Conservation (phyloP, 1,140 invertebrate genomes). For the Drosophila rufa region DNA sequence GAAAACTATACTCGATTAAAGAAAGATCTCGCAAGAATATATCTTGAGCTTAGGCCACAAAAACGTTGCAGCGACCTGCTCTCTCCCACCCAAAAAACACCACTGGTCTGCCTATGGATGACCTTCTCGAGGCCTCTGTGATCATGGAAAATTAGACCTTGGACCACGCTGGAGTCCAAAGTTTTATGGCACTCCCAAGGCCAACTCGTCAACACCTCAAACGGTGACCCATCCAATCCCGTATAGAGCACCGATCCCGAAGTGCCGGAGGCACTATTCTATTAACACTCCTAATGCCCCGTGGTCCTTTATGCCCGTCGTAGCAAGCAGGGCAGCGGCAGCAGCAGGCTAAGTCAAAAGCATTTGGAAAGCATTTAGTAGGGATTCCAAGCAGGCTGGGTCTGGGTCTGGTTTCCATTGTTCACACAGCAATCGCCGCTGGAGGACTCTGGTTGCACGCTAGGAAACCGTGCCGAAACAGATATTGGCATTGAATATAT, state of each 20-base stretch:
- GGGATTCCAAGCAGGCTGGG: background rate
- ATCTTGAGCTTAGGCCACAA: background rate
- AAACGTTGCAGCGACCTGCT: background rate
- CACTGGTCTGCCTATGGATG: background rate
- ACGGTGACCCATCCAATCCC: conserved; percentile 18
- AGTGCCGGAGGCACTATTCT: conserved; percentile 67
- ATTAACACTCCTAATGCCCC: conserved; percentile 77
- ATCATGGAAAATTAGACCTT: conserved; percentile 5
- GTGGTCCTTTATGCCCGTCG: conserved; percentile 61
- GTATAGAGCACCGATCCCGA: conserved; percentile 1
- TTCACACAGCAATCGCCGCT: conserved; percentile 19
- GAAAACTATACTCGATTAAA: conserved; percentile 9
- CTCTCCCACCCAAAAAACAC: background rate
- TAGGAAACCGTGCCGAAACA: conserved; percentile 67
- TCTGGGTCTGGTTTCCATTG: conserved; percentile 3
- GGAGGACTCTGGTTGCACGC: conserved; percentile 69
- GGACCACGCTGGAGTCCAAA: conserved; percentile 2
- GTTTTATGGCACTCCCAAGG: conserved; percentile 22
- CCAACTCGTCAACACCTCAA: conserved; percentile 59
- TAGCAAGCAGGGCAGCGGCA: conserved; percentile 26
- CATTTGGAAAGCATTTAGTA: conserved; percentile 62
- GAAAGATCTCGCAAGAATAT: background rate
- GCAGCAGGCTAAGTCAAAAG: conserved; percentile 35
- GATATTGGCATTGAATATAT: conserved; percentile 39
- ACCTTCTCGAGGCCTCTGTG: conserved; percentile 12